phyloP scores from a whole-genome alignment of 2,888 invertebrate species.

The Boloria selene region DNA sequence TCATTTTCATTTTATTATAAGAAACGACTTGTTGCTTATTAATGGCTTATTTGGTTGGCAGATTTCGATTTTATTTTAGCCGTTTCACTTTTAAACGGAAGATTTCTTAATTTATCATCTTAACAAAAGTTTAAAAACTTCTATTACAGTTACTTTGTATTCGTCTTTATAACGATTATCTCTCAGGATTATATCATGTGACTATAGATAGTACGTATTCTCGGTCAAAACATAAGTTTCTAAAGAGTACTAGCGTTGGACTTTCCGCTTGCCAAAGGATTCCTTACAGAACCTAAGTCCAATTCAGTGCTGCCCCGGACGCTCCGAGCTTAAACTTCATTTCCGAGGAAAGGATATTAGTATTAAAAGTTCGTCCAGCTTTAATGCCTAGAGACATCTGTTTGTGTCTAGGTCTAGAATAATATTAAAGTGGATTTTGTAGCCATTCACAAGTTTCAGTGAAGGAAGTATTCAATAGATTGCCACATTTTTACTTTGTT shows the following conservation, averaged over 20 bases:
- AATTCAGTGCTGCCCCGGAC: constrained; percentile 50
- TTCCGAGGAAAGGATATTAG: constrained; percentile 73
- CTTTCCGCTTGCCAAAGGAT: constrained; percentile 48
- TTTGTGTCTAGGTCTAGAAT: constrained; percentile 49
- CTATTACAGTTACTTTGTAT: neutral
- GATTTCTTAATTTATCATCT: constrained; percentile 26
- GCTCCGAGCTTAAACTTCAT: constrained; percentile 70
- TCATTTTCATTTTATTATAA: constrained; percentile 36
- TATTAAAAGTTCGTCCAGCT: constrained; percentile 72
- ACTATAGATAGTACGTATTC: constrained; percentile 23
- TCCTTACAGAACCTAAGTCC: constrained; percentile 54
- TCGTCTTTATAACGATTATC: constrained; percentile 1
- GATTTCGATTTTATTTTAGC: constrained; percentile 29
- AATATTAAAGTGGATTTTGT: constrained; percentile 44
- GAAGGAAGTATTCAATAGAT: constrained; percentile 12
- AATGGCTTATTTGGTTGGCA: constrained; percentile 35
- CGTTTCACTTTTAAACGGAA: constrained; percentile 22
- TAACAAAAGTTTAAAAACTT: constrained; percentile 11
- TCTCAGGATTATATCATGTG: constrained; percentile 23
- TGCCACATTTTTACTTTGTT: neutral
- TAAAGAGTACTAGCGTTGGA: constrained; percentile 36
- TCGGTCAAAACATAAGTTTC: constrained; percentile 37
- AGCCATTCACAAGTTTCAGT: constrained; percentile 38
- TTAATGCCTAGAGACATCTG: constrained; percentile 58
- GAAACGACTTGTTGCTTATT: constrained; percentile 27